Evolutionary conservation across 1,140 invertebrate species (phyloP).

Genomic region (Heterodera schachtii): DNA sequence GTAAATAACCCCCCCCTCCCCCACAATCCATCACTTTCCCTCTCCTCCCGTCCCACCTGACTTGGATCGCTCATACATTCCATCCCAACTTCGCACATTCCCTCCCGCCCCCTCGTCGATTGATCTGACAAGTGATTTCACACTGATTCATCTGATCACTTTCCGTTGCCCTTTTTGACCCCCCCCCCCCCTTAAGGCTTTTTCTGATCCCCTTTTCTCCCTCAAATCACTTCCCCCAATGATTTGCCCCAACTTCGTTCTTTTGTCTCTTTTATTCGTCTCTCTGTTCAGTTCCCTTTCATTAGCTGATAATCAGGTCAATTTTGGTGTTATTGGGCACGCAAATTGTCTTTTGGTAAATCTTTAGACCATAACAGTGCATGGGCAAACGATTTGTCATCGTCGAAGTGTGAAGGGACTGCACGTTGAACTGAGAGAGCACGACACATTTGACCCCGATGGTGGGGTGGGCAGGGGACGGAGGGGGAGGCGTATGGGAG

Average conservation of each 20-base stretch:
- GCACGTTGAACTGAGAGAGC: slow-evolving; percentile 42
- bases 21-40: background rate
- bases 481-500: slow-evolving; percentile 5
- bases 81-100: background rate
- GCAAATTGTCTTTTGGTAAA: background rate
- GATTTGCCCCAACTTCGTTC: background rate
- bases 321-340: background rate
- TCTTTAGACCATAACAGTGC: slow-evolving; percentile 34
- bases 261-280: background rate
- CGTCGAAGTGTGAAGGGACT: slow-evolving; percentile 40
- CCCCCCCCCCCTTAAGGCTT: too few relatives aligned
- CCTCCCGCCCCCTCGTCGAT: background rate
- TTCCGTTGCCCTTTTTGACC: too few relatives aligned
- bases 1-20: background rate
- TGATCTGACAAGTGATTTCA: too few relatives aligned
- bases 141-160: too few relatives aligned
- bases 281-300: background rate
- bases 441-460: slow-evolving; percentile 56
- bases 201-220: too few relatives aligned
- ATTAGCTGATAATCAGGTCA: background rate
- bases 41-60: background rate
- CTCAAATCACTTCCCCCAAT: too few relatives aligned
- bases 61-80: background rate
- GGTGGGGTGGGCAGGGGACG: slow-evolving; percentile 30
- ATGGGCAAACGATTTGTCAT: slow-evolving; percentile 42